These are phyloP conservation scores for Brevimyrus niger DNA, from an alignment of 2,113 vertebrate genomes.

Conservation along the genomic window DNA sequence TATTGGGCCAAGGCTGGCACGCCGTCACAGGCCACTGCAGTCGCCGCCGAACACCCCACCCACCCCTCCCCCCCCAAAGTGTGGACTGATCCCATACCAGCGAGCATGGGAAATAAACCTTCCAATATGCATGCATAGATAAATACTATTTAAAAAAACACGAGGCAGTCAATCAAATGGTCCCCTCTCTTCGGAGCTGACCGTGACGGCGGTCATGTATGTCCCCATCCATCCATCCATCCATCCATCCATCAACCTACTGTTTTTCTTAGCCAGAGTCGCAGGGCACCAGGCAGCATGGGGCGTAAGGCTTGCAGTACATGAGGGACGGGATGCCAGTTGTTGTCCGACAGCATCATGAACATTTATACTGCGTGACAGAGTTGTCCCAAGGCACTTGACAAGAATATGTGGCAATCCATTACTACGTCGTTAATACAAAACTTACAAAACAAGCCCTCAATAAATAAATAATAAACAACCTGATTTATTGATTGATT, in stretches of 20 bases:
- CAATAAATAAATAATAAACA: background rate
- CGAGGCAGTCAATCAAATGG: background rate
- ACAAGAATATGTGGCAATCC: background rate
- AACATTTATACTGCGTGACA: background rate
- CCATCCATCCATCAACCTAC: background rate
- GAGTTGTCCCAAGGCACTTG: background rate
- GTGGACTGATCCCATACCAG: background rate
- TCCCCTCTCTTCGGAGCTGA: background rate
- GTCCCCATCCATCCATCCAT: background rate
- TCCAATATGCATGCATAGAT: background rate
- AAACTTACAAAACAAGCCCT: background rate
- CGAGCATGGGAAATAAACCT: background rate
- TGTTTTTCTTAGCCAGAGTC: background rate
- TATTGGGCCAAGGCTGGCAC: slow-evolving; percentile 13
- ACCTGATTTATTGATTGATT: background rate
- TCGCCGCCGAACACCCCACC: background rate
- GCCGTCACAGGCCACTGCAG: slow-evolving; percentile 8
- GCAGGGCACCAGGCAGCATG: background rate
- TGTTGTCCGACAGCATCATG: background rate
- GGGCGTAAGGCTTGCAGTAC: background rate
- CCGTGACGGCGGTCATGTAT: background rate
- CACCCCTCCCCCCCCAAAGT: slow-evolving; percentile 2
- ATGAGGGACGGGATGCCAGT: background rate
- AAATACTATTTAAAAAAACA: background rate
- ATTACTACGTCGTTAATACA: background rate